Evolutionary conservation across 35 echinoderm and acorn worm species (phyloP).

Genomic region (Amphiura filiformis): DNA sequence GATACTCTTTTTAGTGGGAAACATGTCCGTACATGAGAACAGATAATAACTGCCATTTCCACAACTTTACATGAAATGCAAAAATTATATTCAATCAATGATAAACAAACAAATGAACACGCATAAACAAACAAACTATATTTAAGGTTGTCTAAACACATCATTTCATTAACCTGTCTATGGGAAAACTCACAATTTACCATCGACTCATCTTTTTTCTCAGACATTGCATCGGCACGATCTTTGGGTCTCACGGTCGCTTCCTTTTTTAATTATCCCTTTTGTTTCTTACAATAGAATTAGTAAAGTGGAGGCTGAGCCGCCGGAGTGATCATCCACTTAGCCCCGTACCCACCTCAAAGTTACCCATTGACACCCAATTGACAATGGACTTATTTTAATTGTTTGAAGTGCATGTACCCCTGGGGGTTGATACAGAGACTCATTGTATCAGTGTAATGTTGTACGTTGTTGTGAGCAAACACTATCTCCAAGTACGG

Average conservation of each 20-base stretch:
- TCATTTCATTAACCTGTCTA: too few species aligned
- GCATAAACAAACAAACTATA: too few species aligned
- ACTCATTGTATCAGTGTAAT: not conserved
- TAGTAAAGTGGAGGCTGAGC: not conserved
- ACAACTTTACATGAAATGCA: too few species aligned
- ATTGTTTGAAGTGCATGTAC: not conserved
- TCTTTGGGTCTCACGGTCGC: not conserved
- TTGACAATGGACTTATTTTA: not conserved
- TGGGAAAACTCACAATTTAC: not conserved
- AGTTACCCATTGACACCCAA: not conserved
- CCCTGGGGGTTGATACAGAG: not conserved
- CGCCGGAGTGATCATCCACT: too few species aligned
- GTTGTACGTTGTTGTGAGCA: not conserved
- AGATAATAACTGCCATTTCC: too few species aligned
- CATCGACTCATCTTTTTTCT: not conserved
- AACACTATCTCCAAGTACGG: not conserved
- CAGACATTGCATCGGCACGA: not conserved
- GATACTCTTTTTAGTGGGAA: too few species aligned
- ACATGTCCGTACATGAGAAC: too few species aligned
- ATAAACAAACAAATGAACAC: too few species aligned
- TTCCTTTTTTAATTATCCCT: constrained; percentile 5
- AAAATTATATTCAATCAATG: too few species aligned
- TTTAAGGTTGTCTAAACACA: too few species aligned
- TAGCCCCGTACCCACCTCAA: not conserved
- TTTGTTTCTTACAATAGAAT: not conserved